Conservation (phyloP, 2,113 vertebrate species). For the Climacteris rufus region DNA sequence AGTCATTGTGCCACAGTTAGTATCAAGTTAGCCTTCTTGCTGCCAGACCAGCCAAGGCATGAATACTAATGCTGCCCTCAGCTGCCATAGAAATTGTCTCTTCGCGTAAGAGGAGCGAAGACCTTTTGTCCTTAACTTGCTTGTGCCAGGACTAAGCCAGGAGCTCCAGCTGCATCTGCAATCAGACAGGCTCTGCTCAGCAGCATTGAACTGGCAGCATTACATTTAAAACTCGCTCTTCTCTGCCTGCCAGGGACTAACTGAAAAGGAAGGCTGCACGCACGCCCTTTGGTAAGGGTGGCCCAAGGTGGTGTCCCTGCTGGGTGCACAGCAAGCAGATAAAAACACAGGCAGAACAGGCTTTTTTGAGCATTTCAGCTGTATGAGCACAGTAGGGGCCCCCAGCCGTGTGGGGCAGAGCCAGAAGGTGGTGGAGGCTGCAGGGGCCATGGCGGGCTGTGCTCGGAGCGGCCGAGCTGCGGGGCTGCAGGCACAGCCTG, state of each 20-base stretch:
- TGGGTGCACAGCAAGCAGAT: background rate
- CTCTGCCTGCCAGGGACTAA: background rate
- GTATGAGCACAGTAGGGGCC: accelerated
- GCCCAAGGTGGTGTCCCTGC: background rate
- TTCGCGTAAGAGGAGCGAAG: background rate
- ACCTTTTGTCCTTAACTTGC: slow-evolving; percentile 22
- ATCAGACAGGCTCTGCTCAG: background rate
- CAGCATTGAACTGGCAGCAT: background rate
- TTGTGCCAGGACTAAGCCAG: background rate
- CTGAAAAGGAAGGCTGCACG: background rate
- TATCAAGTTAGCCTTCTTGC: background rate
- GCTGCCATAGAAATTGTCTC: slow-evolving; percentile 24
- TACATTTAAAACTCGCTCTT: background rate
- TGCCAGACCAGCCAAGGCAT: slow-evolving; percentile 21
- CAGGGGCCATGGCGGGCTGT: accelerated
- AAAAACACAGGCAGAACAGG: background rate
- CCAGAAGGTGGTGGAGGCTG: background rate
- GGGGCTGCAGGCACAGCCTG: background rate
- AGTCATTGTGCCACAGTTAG: background rate
- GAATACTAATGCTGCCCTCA: slow-evolving; percentile 41
- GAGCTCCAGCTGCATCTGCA: slow-evolving; percentile 35
- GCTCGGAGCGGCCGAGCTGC: accelerated
- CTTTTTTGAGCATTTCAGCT: background rate
- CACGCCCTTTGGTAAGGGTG: background rate
- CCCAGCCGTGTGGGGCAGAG: background rate